Evolutionary conservation across 2,888 invertebrate genomes (phyloP).

Genomic region (Drosophila stalkeri): DNA sequence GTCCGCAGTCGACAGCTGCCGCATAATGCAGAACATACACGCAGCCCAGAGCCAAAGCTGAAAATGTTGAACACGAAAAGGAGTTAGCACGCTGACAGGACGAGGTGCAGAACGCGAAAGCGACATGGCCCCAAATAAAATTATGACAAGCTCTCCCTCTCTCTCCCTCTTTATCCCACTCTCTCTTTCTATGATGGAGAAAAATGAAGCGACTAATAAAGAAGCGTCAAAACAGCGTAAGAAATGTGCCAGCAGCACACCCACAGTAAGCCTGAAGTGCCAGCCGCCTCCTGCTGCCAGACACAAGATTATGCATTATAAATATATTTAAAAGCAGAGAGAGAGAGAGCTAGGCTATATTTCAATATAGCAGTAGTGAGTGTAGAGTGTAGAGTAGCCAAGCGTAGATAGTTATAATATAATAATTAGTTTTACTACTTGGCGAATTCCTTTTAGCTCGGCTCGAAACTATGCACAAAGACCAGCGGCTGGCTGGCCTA

Average conservation of each 20-base stretch:
- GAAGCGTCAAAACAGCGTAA: slow-evolving; percentile 8
- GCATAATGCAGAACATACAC: slow-evolving; percentile 61
- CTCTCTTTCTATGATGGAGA: slow-evolving; percentile 55
- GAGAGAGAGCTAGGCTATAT: neutral
- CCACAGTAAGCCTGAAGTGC: neutral
- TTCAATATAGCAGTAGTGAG: neutral
- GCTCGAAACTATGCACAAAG: slow-evolving; percentile 10
- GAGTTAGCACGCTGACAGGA: slow-evolving; percentile 78
- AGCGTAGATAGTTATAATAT: neutral
- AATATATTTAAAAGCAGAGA: slow-evolving; percentile 1
- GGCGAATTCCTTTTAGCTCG: neutral
- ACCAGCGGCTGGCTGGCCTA: neutral
- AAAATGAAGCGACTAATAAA: slow-evolving; percentile 36
- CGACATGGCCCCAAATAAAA: slow-evolving; percentile 58
- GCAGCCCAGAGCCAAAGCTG: slow-evolving; percentile 60
- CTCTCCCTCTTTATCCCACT: slow-evolving; percentile 13
- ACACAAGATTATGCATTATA: neutral
- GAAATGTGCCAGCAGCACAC: slow-evolving; percentile 1
- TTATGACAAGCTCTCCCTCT: slow-evolving; percentile 66
- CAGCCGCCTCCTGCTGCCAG: neutral
- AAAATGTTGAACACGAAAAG: slow-evolving; percentile 81
- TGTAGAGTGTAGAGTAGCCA: neutral
- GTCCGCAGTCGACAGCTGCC: slow-evolving; percentile 69
- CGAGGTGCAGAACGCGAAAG: slow-evolving; percentile 19
- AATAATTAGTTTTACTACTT: slow-evolving; percentile 10